Percentiles rank a stretch among this genome's conserved stretches.
These are phyloP conservation scores for Cerastis rubricosa DNA, from an alignment of 2,888 invertebrate genomes.

Conservation along the genomic window DNA sequence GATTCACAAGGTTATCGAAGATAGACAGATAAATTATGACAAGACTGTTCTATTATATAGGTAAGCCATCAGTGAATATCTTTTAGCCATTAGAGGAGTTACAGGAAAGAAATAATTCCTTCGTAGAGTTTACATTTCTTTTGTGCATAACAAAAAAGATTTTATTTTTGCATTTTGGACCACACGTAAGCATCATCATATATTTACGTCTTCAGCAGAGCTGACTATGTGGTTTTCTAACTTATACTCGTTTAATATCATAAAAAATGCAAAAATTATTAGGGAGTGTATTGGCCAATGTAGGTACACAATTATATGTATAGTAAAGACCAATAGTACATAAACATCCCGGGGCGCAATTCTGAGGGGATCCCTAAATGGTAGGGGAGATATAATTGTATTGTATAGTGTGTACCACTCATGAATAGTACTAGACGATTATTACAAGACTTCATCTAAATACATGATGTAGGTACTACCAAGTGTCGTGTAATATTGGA, in stretches of 20 bases:
- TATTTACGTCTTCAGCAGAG: background rate
- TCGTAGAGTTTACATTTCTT: background rate
- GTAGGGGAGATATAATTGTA: conserved; percentile 37
- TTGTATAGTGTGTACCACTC: conserved; percentile 11
- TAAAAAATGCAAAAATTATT: background rate
- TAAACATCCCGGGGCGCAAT: conserved; percentile 22
- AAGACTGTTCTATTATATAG: background rate
- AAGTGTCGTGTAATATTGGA: background rate
- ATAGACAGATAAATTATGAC: background rate
- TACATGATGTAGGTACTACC: background rate
- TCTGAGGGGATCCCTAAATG: conserved; percentile 27
- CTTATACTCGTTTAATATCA: no score
- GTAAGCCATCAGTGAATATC: background rate
- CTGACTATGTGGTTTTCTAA: background rate
- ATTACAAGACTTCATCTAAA: background rate
- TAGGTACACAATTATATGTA: background rate
- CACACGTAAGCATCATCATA: background rate
- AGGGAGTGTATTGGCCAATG: background rate
- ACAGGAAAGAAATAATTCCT: background rate
- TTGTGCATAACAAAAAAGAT: background rate
- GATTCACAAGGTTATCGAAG: conserved; percentile 29
- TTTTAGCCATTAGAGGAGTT: background rate
- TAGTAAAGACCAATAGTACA: background rate
- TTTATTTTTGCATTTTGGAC: background rate
- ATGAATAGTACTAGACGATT: conserved; percentile 26